These are phyloP conservation scores for Pollimyrus isidori DNA, from an alignment of 2,113 vertebrate species.

Conservation along the genomic window DNA sequence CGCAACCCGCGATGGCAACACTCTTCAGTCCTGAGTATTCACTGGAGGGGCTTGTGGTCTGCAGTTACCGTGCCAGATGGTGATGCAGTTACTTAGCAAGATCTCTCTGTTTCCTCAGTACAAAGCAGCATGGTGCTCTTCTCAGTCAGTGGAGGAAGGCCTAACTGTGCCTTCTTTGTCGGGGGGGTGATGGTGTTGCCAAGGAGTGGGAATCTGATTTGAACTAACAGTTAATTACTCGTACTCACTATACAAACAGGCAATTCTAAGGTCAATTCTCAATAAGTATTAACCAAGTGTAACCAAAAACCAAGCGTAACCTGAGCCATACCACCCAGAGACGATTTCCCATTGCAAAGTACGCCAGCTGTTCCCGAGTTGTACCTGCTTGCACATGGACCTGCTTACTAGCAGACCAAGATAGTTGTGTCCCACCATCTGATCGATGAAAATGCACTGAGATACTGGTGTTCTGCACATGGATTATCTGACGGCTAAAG, in stretches of 20 bases:
- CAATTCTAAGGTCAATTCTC: not conserved
- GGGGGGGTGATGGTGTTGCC: not conserved
- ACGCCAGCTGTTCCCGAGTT: not conserved
- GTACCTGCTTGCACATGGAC: not conserved
- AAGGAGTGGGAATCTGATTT: not conserved
- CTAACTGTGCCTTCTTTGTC: not conserved
- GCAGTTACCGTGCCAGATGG: not conserved
- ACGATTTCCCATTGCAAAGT: not conserved
- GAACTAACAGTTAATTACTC: not conserved
- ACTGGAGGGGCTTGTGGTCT: not conserved
- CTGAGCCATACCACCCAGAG: not conserved
- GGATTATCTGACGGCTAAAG: not conserved
- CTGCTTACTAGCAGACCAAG: not conserved
- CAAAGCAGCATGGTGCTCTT: not conserved
- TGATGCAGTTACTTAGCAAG: not conserved
- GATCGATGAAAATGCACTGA: not conserved
- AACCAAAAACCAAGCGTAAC: not conserved
- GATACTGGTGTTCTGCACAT: not conserved
- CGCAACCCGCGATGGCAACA: too few relatives aligned
- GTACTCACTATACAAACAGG: not conserved
- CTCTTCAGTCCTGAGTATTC: not conserved
- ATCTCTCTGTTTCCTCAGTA: not conserved
- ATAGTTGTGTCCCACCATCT: not conserved
- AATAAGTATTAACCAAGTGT: not conserved
- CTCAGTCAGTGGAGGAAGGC: not conserved